A percentile compares a stretch with the other conserved stretches of the same genome.
Evolutionary conservation across 53 echinoderm and acorn worm species (phyloP).

Genomic region (Zoroaster sp.): DNA sequence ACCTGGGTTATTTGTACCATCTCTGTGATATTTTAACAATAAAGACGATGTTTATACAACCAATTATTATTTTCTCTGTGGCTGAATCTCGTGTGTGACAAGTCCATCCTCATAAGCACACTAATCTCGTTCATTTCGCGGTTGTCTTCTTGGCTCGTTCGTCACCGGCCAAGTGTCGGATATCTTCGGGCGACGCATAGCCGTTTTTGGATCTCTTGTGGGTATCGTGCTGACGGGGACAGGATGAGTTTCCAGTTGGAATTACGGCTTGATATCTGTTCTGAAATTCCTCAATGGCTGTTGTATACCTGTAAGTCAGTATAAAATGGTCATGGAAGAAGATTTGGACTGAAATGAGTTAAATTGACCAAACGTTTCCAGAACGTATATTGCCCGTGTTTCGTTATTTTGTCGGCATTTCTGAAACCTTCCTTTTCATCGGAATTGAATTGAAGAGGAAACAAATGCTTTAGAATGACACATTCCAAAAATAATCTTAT

Average conservation of each 20-base stretch:
- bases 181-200: conserved; percentile 67
- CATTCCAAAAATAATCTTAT: too few relatives aligned
- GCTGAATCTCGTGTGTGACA: conserved; percentile 75
- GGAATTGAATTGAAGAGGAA: too few relatives aligned
- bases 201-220: conserved; percentile 61
- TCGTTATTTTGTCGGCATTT: too few relatives aligned
- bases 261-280: conserved; percentile 59
- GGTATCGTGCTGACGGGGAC: conserved; percentile 58
- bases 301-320: conserved; percentile 79
- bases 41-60: too few relatives aligned
- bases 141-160: conserved; percentile 75
- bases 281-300: conserved; percentile 74
- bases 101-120: conserved; percentile 30
- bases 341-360: too few relatives aligned
- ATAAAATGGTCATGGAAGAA: too few relatives aligned
- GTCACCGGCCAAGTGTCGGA: conserved; percentile 80
- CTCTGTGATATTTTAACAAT: too few relatives aligned
- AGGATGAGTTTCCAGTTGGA: conserved; percentile 46
- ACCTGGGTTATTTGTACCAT: too few relatives aligned
- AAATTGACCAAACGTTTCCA: too few relatives aligned
- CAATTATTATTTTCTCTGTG: neutral
- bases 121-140: conserved; percentile 83
- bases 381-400: too few relatives aligned
- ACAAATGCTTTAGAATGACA: too few relatives aligned
- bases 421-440: too few relatives aligned